phyloP scores from a whole-genome alignment of 2,113 vertebrate species.

The Cricetomys ansorgei region DNA sequence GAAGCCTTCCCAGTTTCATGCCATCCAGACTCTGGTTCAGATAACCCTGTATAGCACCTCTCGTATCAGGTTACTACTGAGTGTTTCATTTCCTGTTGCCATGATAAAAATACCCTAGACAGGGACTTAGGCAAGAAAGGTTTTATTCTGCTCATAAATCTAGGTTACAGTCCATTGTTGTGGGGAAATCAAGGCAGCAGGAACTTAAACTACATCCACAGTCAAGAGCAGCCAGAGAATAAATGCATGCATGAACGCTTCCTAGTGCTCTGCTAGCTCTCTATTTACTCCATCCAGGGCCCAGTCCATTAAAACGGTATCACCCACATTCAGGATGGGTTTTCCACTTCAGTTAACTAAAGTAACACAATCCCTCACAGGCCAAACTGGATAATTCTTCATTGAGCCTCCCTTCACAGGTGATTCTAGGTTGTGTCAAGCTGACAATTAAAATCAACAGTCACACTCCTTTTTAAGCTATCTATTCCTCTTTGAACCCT shows the following conservation, averaged over 20 bases:
- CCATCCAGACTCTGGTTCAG: background rate
- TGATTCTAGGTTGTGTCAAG: background rate
- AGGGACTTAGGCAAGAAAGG: background rate
- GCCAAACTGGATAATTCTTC: background rate
- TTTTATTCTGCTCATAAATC: background rate
- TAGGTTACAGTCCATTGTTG: too few species aligned
- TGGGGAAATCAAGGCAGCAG: background rate
- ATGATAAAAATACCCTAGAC: background rate
- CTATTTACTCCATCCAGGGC: too few species aligned
- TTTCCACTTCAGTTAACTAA: background rate
- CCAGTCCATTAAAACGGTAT: too few species aligned
- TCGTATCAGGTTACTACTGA: background rate
- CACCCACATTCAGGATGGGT: background rate
- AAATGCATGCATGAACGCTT: background rate
- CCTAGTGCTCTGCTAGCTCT: background rate
- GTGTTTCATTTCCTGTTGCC: background rate
- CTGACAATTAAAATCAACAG: background rate
- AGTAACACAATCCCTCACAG: background rate
- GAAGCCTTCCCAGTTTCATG: background rate
- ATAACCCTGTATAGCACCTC: background rate
- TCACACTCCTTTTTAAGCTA: background rate
- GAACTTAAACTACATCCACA: background rate
- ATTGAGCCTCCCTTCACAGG: background rate
- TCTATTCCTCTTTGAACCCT: background rate
- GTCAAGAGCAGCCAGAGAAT: background rate